A percentile compares a stretch with the other conserved stretches of the same genome.
Conservation (phyloP, 2,113 vertebrate species). For the Dicerorhinus sumatrensis region DNA sequence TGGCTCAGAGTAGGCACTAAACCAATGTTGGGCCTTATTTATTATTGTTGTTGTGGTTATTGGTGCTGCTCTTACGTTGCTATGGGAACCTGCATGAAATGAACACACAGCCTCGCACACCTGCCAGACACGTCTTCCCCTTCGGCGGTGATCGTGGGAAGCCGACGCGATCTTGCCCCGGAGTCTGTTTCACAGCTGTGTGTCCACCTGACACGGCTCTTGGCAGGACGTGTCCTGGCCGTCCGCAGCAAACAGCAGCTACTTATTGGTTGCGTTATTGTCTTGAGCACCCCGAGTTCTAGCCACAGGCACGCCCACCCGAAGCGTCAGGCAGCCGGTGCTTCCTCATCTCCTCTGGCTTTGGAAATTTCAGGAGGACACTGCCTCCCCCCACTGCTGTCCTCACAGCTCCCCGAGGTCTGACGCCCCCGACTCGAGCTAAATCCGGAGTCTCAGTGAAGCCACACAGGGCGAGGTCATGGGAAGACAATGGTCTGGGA, state of each 20-base stretch:
- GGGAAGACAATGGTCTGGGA: background rate
- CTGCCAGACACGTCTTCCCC: background rate
- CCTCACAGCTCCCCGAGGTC: background rate
- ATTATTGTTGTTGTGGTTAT: background rate
- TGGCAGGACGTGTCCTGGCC: background rate
- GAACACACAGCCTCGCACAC: background rate
- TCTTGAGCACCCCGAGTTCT: background rate
- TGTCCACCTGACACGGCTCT: background rate
- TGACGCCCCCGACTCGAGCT: background rate
- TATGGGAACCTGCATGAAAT: background rate
- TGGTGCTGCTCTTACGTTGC: background rate
- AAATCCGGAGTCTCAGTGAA: background rate
- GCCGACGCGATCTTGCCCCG: background rate
- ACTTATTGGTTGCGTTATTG: rapidly evolving
- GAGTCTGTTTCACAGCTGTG: background rate
- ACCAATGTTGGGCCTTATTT: background rate
- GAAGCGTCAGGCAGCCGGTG: background rate
- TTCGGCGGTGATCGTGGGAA: background rate
- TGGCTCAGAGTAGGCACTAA: background rate
- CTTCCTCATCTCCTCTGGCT: background rate
- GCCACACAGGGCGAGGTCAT: background rate
- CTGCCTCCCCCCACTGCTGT: background rate
- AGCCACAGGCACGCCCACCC: background rate
- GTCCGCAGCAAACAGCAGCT: background rate
- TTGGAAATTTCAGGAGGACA: background rate